Percentiles rank a stretch among this genome's conserved stretches.
These are phyloP conservation scores for Lophochroa leadbeateri DNA, from an alignment of 2,113 vertebrate genomes.

Conservation along the genomic window DNA sequence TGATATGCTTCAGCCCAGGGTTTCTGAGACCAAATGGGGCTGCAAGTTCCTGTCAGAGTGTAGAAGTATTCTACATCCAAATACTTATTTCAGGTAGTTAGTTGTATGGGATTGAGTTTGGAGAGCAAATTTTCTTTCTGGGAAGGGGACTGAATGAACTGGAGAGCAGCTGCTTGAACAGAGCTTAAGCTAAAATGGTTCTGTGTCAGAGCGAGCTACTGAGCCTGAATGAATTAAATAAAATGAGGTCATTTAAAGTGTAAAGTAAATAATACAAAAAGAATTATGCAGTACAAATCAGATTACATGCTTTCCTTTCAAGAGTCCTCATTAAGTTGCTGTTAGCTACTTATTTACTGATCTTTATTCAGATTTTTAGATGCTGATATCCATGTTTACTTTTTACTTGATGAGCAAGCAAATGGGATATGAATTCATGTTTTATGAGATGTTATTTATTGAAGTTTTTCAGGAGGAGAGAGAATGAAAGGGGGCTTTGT, in stretches of 20 bases:
- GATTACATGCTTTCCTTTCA: not conserved
- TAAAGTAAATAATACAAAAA: conserved; percentile 42
- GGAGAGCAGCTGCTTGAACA: not conserved
- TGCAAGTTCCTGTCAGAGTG: not conserved
- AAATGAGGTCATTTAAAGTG: conserved; percentile 24
- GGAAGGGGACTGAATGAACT: not conserved
- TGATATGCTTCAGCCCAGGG: not conserved
- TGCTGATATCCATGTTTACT: not conserved
- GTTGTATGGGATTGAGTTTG: not conserved
- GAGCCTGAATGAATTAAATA: not conserved
- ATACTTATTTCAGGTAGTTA: not conserved
- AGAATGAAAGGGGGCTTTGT: not conserved
- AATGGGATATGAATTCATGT: conserved; percentile 10
- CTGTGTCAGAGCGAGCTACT: not conserved
- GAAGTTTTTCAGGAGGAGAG: not conserved
- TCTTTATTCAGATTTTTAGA: conserved; percentile 7
- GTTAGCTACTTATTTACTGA: not conserved
- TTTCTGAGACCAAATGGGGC: not conserved
- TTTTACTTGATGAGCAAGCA: not conserved
- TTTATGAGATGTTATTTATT: conserved; percentile 12
- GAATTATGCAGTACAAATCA: conserved; percentile 39
- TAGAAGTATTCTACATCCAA: not conserved
- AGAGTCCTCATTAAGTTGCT: not conserved
- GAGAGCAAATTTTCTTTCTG: not conserved
- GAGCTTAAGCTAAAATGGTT: not conserved